phyloP scores from a whole-genome alignment of 2,113 vertebrate species.

The Herpailurus yagouaroundi region DNA sequence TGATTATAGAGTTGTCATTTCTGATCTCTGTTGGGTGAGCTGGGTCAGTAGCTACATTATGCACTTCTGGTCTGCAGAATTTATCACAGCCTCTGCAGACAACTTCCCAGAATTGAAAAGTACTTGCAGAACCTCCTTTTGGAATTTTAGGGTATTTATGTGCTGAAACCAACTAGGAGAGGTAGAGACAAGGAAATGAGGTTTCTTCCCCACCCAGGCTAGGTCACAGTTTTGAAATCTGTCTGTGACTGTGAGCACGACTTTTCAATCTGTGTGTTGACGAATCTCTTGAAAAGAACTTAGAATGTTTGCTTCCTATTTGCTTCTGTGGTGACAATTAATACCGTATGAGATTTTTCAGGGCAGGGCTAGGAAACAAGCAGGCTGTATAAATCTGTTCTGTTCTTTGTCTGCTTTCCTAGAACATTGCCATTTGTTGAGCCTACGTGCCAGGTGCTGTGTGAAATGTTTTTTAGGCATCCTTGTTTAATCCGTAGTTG shows the following conservation, averaged over 20 bases:
- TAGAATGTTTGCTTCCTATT: not conserved
- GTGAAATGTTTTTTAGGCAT: not conserved
- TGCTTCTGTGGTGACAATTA: not conserved
- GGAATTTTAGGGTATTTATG: not conserved
- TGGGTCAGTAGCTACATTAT: not conserved
- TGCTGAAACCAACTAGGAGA: not conserved
- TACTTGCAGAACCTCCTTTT: not conserved
- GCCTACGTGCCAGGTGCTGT: not conserved
- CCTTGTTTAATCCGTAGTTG: not conserved
- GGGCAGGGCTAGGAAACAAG: not conserved
- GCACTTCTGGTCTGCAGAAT: conserved; percentile 2
- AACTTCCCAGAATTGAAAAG: not conserved
- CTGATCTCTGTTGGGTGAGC: not conserved
- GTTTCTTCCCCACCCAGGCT: not conserved
- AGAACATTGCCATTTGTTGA: not conserved
- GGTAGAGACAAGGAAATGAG: not conserved
- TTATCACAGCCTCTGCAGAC: not conserved
- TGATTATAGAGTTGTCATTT: conserved; percentile 52
- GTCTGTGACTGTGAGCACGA: not conserved
- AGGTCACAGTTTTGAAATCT: not conserved
- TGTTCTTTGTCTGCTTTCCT: not conserved
- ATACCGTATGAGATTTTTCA: not conserved
- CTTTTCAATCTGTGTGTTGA: not conserved
- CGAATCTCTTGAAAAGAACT: not conserved
- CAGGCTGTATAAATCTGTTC: not conserved